Percentiles rank a stretch among this genome's conserved stretches.
Evolutionary conservation across 2,113 vertebrate genomes (phyloP).

Genomic region (Thalassoma bifasciatum): DNA sequence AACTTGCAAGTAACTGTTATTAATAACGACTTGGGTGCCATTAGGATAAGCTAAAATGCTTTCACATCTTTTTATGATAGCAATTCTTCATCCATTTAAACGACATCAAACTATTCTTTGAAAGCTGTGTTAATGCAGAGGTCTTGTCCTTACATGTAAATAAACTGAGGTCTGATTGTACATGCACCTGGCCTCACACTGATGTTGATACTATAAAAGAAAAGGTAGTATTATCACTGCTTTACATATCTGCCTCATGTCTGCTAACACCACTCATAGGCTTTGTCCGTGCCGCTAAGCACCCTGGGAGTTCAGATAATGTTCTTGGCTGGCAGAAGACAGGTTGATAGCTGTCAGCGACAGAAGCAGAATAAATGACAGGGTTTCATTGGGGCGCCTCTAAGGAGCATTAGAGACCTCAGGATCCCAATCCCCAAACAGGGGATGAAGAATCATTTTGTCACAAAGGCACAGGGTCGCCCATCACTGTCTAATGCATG

Average conservation of each 20-base stretch:
- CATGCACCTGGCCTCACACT: constrained; percentile 19
- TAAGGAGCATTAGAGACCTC: constrained; percentile 96
- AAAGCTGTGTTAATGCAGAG: neutral
- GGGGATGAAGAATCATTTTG: constrained; percentile 99
- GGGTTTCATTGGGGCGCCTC: constrained; percentile 95
- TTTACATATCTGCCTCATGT: constrained; percentile 94
- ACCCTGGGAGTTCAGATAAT: constrained; percentile 98
- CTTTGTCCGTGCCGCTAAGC: constrained; percentile 89
- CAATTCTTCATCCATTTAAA: too few species aligned
- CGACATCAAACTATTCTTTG: too few species aligned
- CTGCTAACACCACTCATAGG: constrained; percentile 94
- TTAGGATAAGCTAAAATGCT: too few species aligned
- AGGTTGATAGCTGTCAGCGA: constrained; percentile 98
- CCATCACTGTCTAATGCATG: constrained; percentile 99
- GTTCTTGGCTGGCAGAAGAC: constrained; percentile 96
- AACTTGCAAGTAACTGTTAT: too few species aligned
- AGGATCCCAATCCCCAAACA: constrained; percentile 91
- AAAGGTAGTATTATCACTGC: constrained; percentile 92
- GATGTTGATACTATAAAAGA: constrained; percentile 87
- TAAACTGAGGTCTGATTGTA: neutral
- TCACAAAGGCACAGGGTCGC: constrained; percentile 96
- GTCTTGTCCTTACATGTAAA: neutral
- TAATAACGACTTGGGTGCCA: too few species aligned
- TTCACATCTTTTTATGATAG: too few species aligned
- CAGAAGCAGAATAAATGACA: constrained; percentile 97